These are phyloP conservation scores for Drosophila navojoa DNA, from an alignment of 1,140 invertebrate genomes.

Conservation along the genomic window DNA sequence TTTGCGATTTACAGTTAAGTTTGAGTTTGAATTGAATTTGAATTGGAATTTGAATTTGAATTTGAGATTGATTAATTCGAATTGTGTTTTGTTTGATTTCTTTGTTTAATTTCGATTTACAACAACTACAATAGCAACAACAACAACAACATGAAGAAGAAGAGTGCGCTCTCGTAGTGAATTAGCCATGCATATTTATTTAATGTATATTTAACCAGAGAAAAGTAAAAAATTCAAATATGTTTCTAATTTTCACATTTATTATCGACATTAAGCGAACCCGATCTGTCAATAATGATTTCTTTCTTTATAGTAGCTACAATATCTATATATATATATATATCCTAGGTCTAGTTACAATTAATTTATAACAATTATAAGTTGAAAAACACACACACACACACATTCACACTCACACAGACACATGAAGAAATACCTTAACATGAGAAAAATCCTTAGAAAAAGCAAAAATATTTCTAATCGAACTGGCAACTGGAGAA, in stretches of 20 bases:
- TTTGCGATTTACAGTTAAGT: conserved; percentile 26
- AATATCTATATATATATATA: conserved; percentile 5
- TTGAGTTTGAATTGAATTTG: conserved; percentile 27
- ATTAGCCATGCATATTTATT: conserved; percentile 55
- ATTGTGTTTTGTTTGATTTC: conserved; percentile 69
- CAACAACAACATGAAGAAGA: neutral
- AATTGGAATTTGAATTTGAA: neutral
- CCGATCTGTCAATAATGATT: conserved; percentile 36
- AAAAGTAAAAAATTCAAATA: conserved; percentile 10
- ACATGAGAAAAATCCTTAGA: conserved; percentile 35
- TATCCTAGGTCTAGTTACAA: conserved; percentile 38
- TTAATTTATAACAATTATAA: conserved; percentile 44
- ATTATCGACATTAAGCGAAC: neutral
- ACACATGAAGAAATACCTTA: conserved; percentile 29
- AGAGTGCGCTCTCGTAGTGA: conserved; percentile 28
- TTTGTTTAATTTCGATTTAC: conserved; percentile 48
- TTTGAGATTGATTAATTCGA: conserved; percentile 29
- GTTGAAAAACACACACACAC: conserved; percentile 33
- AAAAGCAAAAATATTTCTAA: conserved; percentile 10
- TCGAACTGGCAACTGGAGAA: conserved; percentile 18
- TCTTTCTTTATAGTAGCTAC: conserved; percentile 42
- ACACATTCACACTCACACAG: conserved; percentile 11
- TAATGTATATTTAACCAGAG: conserved; percentile 30
- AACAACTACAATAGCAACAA: neutral
- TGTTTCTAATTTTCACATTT: conserved; percentile 32